Conservation (phyloP, 2,888 invertebrate species). For the Pimpla rufipes region DNA sequence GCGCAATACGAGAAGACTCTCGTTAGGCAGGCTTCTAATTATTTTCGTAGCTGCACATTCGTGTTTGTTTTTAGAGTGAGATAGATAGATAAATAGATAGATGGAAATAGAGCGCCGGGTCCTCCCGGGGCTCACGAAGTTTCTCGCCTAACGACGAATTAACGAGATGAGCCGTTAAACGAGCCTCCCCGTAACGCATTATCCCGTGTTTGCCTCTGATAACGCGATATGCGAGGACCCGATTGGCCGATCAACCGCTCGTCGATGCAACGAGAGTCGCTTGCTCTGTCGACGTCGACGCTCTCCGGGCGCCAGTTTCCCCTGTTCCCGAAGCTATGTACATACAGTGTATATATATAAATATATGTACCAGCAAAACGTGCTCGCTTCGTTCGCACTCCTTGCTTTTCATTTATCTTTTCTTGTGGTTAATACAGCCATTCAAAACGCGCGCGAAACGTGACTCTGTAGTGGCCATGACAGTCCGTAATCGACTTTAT, state of each 20-base stretch:
- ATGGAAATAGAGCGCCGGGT: neutral
- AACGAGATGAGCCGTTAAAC: constrained; percentile 64
- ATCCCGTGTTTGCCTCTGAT: constrained; percentile 62
- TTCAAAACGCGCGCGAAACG: too few relatives aligned
- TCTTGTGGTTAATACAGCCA: too few relatives aligned
- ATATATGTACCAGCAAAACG: too few relatives aligned
- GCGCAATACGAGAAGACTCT: constrained; percentile 40
- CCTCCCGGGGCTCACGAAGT: neutral
- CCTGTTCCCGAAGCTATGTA: constrained; percentile 12
- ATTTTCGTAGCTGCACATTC: constrained; percentile 49
- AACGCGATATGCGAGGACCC: constrained; percentile 60
- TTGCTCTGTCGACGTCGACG: constrained; percentile 7
- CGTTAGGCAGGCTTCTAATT: constrained; percentile 54
- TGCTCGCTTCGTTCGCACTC: too few relatives aligned
- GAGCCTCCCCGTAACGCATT: constrained; percentile 62
- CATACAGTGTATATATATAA: too few relatives aligned
- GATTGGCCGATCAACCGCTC: constrained; percentile 57
- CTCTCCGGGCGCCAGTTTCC: constrained; percentile 20
- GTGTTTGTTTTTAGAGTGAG: constrained; percentile 40
- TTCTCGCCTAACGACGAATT: constrained; percentile 63
- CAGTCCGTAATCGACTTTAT: too few relatives aligned
- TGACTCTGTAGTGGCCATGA: too few relatives aligned
- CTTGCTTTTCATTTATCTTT: too few relatives aligned
- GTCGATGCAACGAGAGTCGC: constrained; percentile 34
- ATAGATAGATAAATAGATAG: constrained; percentile 7